Evolutionary conservation across 35 echinoderm and acorn worm genomes (phyloP).

Genomic region (Apostichopus parvimensis): DNA sequence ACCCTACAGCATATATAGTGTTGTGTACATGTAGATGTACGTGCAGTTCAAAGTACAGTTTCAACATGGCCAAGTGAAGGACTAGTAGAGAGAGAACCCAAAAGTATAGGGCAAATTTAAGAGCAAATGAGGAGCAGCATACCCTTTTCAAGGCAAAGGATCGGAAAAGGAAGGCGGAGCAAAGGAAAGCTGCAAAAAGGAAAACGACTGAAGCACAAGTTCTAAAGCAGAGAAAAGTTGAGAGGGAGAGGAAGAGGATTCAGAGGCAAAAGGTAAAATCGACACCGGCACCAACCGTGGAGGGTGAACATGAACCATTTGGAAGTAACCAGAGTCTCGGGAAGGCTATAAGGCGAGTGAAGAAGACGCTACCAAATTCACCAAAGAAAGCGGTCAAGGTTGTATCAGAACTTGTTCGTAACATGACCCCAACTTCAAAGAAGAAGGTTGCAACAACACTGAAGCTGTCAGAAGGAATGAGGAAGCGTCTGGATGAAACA

Average conservation of each 20-base stretch:
- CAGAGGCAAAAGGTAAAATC: background rate
- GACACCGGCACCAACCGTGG: background rate
- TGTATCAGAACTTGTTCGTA: background rate
- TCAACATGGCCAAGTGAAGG: constrained; percentile 2
- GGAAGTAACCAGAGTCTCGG: background rate
- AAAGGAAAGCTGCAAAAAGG: constrained; percentile 14
- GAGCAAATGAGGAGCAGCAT: constrained; percentile 18
- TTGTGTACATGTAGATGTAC: too few relatives aligned
- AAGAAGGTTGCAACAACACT: background rate
- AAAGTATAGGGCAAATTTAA: background rate
- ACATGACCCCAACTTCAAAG: constrained; percentile 25
- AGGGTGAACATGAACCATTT: background rate
- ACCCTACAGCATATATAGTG: too few relatives aligned
- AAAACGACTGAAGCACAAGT: constrained; percentile 6
- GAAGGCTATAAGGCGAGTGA: background rate
- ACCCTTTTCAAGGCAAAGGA: background rate
- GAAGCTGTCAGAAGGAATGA: constrained; percentile 5
- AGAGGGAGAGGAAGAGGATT: constrained; percentile 11
- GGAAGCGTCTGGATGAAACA: background rate
- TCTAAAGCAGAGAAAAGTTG: constrained; percentile 7
- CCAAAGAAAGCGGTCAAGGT: constrained; percentile 18
- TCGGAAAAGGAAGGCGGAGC: constrained; percentile 16
- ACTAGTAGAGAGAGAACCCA: background rate
- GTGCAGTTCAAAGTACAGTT: background rate
- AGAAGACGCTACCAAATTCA: constrained; percentile 9